Conservation (phyloP, 1,140 invertebrate species). For the Drosophila nigrodunni region DNA sequence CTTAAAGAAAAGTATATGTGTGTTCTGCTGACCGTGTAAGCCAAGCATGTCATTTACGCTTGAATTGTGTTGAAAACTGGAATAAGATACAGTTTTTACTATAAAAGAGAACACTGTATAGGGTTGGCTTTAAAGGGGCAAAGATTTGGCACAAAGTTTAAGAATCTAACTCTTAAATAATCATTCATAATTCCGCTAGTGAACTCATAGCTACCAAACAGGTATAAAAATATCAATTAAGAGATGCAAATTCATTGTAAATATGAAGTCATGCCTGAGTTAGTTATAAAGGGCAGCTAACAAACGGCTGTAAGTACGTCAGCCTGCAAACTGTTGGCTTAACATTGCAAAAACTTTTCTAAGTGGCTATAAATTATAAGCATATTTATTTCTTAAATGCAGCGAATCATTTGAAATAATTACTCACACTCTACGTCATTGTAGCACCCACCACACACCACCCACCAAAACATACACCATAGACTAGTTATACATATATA, state of each 20-base stretch:
- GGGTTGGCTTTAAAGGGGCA: background rate
- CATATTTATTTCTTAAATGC: conserved; percentile 5
- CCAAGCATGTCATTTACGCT: conserved; percentile 69
- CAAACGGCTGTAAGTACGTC: conserved; percentile 1
- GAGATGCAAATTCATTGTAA: background rate
- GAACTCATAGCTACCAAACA: conserved; percentile 18
- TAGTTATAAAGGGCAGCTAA: background rate
- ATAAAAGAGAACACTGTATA: background rate
- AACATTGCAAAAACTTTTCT: background rate
- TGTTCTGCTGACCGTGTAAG: conserved; percentile 46
- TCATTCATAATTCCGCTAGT: background rate
- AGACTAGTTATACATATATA: conserved; percentile 10
- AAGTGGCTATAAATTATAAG: conserved; percentile 1
- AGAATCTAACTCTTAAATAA: background rate
- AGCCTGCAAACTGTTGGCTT: background rate
- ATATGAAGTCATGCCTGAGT: conserved; percentile 4
- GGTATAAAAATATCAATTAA: background rate
- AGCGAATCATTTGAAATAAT: conserved; percentile 34
- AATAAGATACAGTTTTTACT: conserved; percentile 16
- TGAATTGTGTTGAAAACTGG: conserved; percentile 55
- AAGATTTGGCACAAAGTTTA: background rate
- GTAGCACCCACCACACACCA: conserved; percentile 5
- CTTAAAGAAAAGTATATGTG: conserved; percentile 21
- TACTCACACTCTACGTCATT: conserved; percentile 43
- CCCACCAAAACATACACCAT: conserved; percentile 9